Conservation (phyloP, 2,888 invertebrate genomes). For the Chirona hameri region DNA sequence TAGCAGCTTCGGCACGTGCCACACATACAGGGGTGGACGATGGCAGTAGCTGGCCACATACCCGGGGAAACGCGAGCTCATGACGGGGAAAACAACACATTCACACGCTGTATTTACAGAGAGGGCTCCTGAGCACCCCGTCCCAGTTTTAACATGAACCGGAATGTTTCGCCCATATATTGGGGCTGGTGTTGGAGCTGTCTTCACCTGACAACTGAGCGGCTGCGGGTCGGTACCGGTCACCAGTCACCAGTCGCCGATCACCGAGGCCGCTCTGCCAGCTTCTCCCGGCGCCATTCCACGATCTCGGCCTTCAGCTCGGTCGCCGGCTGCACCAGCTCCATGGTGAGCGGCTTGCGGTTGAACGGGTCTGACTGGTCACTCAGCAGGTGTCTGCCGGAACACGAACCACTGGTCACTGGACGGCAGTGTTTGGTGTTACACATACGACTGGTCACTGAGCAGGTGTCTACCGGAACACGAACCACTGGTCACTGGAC, state of each 20-base stretch:
- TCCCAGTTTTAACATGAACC: background rate
- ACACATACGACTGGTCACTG: too few relatives aligned
- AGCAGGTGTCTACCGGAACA: too few relatives aligned
- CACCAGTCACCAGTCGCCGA: background rate
- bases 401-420: too few relatives aligned
- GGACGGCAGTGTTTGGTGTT: too few relatives aligned
- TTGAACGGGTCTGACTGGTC: conserved; percentile 97
- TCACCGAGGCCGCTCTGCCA: background rate
- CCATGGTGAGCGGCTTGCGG: conserved; percentile 87
- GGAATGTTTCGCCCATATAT: background rate
- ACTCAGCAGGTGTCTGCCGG: conserved; percentile 71
- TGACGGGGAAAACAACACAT: too few relatives aligned
- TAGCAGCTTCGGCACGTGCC: too few relatives aligned
- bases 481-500: too few relatives aligned
- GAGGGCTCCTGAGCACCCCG: background rate
- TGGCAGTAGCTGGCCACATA: too few relatives aligned
- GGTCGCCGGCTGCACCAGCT: conserved; percentile 75
- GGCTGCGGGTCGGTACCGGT: background rate
- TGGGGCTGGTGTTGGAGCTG: background rate
- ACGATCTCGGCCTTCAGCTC: conserved; percentile 74
- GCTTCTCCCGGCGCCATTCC: conserved; percentile 67
- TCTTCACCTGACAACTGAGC: background rate
- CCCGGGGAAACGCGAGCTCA: too few relatives aligned
- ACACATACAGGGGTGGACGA: too few relatives aligned
- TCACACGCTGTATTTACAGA: background rate